Conservation (phyloP, 1,140 invertebrate species). For the Leptinotarsa defecta region DNA sequence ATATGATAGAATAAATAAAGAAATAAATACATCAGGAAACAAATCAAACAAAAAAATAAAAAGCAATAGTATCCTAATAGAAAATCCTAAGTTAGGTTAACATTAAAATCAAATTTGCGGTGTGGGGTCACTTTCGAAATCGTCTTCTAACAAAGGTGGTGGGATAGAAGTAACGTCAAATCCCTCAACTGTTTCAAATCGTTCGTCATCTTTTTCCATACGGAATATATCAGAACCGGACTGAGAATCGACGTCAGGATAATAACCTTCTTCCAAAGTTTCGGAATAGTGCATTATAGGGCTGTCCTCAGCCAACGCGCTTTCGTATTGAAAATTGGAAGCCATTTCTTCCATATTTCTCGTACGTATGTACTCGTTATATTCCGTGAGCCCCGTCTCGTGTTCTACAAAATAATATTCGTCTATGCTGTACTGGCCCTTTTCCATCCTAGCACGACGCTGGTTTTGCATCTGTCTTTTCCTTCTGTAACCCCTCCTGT, state of each 20-base stretch:
- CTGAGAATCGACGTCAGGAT: constrained; percentile 68
- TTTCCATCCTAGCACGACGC: constrained; percentile 45
- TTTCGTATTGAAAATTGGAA: constrained; percentile 50
- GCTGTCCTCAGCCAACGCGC: constrained; percentile 59
- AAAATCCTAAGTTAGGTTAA: constrained; percentile 15
- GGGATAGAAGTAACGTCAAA: constrained; percentile 71
- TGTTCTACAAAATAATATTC: constrained; percentile 57
- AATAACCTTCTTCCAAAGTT: constrained; percentile 62
- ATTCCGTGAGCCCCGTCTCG: constrained; percentile 45
- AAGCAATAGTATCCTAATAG: not conserved
- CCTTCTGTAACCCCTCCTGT: constrained; percentile 65
- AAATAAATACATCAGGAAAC: constrained; percentile 27
- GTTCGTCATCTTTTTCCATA: constrained; percentile 62
- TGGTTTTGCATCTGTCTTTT: constrained; percentile 64
- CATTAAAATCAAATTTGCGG: constrained; percentile 57
- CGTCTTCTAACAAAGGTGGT: constrained; percentile 68
- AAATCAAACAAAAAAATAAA: constrained; percentile 29
- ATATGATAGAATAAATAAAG: constrained; percentile 35
- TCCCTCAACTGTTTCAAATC: constrained; percentile 58
- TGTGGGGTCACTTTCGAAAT: constrained; percentile 63
- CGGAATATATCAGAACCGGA: constrained; percentile 62
- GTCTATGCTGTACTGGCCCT: constrained; percentile 42
- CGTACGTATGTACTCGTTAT: constrained; percentile 49
- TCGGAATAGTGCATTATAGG: constrained; percentile 51
- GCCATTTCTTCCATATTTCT: constrained; percentile 51